Conservation (phyloP, 2,888 invertebrate species). For the Crematogaster levior region DNA sequence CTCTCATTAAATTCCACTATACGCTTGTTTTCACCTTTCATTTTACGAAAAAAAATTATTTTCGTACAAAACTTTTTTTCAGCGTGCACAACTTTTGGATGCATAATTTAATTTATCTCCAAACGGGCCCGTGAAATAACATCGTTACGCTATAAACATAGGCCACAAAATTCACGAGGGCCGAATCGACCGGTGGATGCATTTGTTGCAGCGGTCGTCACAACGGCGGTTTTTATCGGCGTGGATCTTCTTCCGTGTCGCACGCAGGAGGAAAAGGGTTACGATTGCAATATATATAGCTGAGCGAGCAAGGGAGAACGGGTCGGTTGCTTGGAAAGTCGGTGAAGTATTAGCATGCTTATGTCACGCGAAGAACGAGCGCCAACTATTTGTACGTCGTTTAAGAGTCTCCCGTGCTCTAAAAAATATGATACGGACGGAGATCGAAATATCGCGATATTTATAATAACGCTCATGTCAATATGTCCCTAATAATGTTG, state of each 20-base stretch:
- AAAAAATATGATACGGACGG: not conserved
- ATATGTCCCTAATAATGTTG: not conserved
- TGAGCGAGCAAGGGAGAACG: constrained; percentile 13
- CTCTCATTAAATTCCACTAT: not conserved
- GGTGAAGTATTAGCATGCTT: constrained; percentile 48
- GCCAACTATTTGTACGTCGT: constrained; percentile 47
- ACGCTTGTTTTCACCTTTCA: not conserved
- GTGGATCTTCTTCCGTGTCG: constrained; percentile 55
- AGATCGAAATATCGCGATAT: constrained; percentile 18
- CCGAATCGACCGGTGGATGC: constrained; percentile 52
- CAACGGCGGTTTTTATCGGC: constrained; percentile 58
- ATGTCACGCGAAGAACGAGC: constrained; percentile 57
- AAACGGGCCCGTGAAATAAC: constrained; percentile 46
- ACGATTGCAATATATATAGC: constrained; percentile 58
- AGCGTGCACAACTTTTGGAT: not conserved
- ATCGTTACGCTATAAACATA: constrained; percentile 61
- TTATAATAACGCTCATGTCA: not conserved
- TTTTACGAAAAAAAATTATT: not conserved
- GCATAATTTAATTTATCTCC: not conserved
- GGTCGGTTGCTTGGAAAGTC: constrained; percentile 49
- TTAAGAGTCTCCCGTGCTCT: constrained; percentile 30
- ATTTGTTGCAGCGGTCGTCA: constrained; percentile 48
- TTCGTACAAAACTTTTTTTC: not conserved
- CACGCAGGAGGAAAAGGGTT: constrained; percentile 47
- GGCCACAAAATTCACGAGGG: constrained; percentile 62